phyloP scores from a whole-genome alignment of 1,140 invertebrate species.

The Rhyacophila brunnea region DNA sequence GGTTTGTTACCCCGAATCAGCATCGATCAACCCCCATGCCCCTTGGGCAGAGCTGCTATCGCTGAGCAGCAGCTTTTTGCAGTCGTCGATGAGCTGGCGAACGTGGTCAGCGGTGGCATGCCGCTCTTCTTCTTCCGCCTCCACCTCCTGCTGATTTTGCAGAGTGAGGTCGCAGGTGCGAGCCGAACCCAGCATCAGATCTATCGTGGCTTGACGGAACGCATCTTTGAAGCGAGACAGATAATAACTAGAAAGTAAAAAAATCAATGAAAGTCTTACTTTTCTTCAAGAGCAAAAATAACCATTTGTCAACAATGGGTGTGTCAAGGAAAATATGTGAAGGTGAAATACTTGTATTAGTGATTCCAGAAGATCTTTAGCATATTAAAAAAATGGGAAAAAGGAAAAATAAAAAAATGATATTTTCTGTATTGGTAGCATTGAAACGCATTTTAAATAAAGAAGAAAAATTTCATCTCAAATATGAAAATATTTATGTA shows the following conservation, averaged over 20 bases:
- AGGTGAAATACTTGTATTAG: no score
- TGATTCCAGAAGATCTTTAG: no score
- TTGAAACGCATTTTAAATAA: no score
- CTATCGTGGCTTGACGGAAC: constrained; percentile 92
- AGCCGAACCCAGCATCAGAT: constrained; percentile 83
- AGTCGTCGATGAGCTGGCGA: constrained; percentile 90
- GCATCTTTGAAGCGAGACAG: constrained; percentile 95
- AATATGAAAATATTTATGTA: no score
- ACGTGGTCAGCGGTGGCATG: constrained; percentile 74
- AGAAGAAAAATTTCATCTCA: no score
- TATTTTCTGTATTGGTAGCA: no score
- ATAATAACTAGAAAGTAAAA: constrained; percentile 77
- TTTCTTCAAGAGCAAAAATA: no score
- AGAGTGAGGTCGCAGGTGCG: constrained; percentile 41
- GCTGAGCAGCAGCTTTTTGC: constrained; percentile 86
- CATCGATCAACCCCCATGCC: constrained; percentile 93
- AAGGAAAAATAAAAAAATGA: no score
- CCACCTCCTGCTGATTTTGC: constrained; percentile 44
- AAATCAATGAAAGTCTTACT: no score
- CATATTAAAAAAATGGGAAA: no score
- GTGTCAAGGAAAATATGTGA: no score
- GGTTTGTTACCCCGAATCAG: constrained; percentile 72
- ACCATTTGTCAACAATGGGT: no score
- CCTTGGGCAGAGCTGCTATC: constrained; percentile 85
- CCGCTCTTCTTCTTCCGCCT: constrained; percentile 42